phyloP scores from a whole-genome alignment of 2,113 vertebrate genomes.

The Platichthys stellatus region DNA sequence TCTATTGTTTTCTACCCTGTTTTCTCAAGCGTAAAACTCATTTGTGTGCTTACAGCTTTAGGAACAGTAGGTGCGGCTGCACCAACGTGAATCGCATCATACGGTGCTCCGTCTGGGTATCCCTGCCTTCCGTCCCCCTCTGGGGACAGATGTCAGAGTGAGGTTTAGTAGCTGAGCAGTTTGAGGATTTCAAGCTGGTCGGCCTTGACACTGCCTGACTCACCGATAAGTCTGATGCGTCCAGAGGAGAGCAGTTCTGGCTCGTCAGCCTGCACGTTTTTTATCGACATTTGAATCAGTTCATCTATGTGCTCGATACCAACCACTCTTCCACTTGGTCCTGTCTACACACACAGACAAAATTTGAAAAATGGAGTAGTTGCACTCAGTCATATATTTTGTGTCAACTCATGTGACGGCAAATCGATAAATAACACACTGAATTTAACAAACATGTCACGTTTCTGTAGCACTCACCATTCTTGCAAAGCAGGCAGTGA shows the following conservation, averaged over 20 bases:
- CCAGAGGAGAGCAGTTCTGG: slow-evolving; percentile 85
- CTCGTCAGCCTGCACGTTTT: slow-evolving; percentile 86
- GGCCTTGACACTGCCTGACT: slow-evolving; percentile 50
- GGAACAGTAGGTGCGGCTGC: slow-evolving; percentile 88
- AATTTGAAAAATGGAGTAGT: neutral
- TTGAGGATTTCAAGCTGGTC: neutral
- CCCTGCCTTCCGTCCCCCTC: slow-evolving; percentile 90
- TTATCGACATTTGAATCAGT: slow-evolving; percentile 84
- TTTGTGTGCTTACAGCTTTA: slow-evolving; percentile 80
- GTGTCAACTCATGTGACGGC: neutral
- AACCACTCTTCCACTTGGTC: slow-evolving; percentile 86
- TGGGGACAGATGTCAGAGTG: slow-evolving; percentile 47
- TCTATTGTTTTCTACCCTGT: neutral
- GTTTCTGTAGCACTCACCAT: slow-evolving; percentile 83
- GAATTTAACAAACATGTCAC: neutral
- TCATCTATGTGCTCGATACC: slow-evolving; percentile 91
- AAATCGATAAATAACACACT: neutral
- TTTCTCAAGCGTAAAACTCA: neutral
- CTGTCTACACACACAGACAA: slow-evolving; percentile 74
- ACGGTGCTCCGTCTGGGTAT: slow-evolving; percentile 86
- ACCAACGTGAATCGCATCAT: slow-evolving; percentile 92
- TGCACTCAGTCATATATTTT: neutral
- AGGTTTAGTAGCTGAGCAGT: neutral
- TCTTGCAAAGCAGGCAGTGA: slow-evolving; percentile 90
- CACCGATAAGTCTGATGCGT: slow-evolving; percentile 85